Conservation (phyloP, 1,140 invertebrate species). For the Berghia stephanieae region DNA sequence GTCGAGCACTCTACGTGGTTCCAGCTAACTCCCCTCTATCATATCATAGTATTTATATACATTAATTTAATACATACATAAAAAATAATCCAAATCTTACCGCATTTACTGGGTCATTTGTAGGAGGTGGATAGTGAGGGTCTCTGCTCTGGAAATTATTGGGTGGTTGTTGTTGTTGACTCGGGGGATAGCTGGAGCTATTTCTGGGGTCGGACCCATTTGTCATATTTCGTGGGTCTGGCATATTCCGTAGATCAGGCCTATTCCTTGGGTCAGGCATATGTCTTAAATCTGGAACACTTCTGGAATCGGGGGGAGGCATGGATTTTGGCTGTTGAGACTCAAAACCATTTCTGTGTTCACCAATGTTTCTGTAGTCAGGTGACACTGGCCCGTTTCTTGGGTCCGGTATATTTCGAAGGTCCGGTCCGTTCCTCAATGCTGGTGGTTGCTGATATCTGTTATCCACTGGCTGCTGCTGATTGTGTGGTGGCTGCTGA, state of each 20-base stretch:
- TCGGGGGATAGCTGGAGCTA: too few relatives aligned
- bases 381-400: conserved; percentile 18
- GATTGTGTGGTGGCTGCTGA: not conserved
- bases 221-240: conserved; percentile 27
- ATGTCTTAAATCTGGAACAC: not conserved
- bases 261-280: not conserved
- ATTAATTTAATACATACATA: too few relatives aligned
- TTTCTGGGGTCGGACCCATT: conserved; percentile 25
- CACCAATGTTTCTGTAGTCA: not conserved
- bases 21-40: too few relatives aligned
- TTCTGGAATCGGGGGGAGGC: conserved; percentile 10
- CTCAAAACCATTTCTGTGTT: too few relatives aligned
- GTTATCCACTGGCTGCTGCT: conserved; percentile 14
- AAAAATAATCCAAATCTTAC: too few relatives aligned
- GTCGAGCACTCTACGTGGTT: too few relatives aligned
- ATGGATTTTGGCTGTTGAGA: conserved; percentile 25
- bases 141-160: too few relatives aligned
- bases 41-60: too few relatives aligned
- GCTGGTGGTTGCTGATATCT: not conserved
- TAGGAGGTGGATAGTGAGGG: too few relatives aligned
- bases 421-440: not conserved
- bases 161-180: too few relatives aligned
- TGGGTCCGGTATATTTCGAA: not conserved
- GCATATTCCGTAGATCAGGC: conserved; percentile 8
- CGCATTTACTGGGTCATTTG: too few relatives aligned